Percentiles rank a stretch among this genome's conserved stretches.
Evolutionary conservation across 2,113 vertebrate species (phyloP).

Genomic region (Syngnathus typhle): DNA sequence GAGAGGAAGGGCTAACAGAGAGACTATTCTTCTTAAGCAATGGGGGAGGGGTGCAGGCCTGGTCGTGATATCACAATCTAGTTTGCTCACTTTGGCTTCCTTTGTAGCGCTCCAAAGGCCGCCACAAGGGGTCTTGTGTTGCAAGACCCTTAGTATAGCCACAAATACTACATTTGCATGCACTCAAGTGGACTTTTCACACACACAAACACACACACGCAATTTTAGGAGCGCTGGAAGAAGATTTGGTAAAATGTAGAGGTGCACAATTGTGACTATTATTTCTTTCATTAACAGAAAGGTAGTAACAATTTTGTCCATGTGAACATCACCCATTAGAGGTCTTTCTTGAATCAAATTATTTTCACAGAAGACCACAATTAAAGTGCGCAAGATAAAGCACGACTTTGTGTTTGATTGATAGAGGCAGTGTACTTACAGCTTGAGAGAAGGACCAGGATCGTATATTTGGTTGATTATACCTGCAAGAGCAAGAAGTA

Average conservation of each 20-base stretch:
- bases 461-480: slow-evolving; percentile 62
- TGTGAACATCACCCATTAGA: no score
- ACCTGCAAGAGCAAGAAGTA: slow-evolving; percentile 53
- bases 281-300: no score
- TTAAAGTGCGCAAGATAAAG: not conserved
- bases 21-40: slow-evolving; percentile 56
- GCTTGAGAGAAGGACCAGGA: slow-evolving; percentile 78
- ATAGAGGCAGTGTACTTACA: slow-evolving; percentile 54
- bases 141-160: not conserved
- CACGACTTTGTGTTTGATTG: not conserved
- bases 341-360: not conserved
- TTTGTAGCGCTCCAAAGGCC: not conserved
- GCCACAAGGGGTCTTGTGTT: not conserved
- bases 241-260: no score
- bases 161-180: not conserved
- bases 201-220: not conserved
- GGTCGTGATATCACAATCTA: slow-evolving; percentile 48
- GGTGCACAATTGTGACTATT: no score
- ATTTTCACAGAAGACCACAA: not conserved
- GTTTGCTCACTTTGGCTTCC: slow-evolving; percentile 5
- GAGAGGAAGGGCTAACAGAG: slow-evolving; percentile 41
- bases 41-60: slow-evolving; percentile 31
- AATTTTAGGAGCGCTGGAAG: no score
- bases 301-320: no score
- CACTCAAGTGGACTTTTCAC: not conserved